A percentile compares a stretch with the other conserved stretches of the same genome.
phyloP scores from a whole-genome alignment of 2,888 invertebrate genomes.

The Aromia moschata region DNA sequence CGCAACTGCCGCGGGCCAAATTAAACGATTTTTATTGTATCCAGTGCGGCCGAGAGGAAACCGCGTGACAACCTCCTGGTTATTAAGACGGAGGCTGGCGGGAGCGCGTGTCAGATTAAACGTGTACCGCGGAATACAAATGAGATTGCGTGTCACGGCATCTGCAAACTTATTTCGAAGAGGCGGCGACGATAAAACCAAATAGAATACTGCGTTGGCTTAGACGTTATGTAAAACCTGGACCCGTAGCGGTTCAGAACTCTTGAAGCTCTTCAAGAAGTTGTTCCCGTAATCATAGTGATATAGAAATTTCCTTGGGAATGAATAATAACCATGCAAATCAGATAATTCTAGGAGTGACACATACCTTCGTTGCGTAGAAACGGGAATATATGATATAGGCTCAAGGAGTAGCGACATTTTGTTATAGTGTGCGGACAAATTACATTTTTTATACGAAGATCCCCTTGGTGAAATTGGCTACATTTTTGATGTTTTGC shows the following conservation, averaged over 20 bases:
- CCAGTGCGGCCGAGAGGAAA: neutral
- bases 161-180: slow-evolving; percentile 37
- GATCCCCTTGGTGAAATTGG: no score
- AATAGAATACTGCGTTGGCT: neutral
- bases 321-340: neutral
- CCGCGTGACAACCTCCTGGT: neutral
- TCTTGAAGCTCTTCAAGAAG: neutral
- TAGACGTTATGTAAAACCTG: slow-evolving; percentile 5
- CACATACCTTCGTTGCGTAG: no score
- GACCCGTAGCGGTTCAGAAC: neutral
- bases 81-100: slow-evolving; percentile 13
- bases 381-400: no score
- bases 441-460: no score
- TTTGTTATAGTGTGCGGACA: no score
- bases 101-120: slow-evolving; percentile 55
- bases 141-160: slow-evolving; percentile 48
- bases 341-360: no score
- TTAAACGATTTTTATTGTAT: neutral
- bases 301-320: slow-evolving; percentile 1
- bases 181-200: slow-evolving; percentile 18
- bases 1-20: neutral
- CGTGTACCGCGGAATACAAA: slow-evolving; percentile 55
- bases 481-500: no score
- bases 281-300: slow-evolving; percentile 3
- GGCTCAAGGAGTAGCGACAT: no score